phyloP scores from a whole-genome alignment of 64 coral and sea anemone species.

The Catalaphyllia jardinei region DNA sequence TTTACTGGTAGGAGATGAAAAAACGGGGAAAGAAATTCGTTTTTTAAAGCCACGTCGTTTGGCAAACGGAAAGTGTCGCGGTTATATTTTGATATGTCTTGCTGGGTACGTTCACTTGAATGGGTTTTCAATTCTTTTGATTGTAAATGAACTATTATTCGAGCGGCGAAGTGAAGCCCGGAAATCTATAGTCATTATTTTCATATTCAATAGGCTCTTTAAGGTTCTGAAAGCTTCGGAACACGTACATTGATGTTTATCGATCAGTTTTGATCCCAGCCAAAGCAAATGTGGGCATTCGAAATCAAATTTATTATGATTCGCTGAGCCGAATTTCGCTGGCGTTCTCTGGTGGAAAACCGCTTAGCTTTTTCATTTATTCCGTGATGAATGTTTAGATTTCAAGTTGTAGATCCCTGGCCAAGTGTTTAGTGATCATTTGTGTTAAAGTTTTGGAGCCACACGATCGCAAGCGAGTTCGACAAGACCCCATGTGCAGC shows the following conservation, averaged over 20 bases:
- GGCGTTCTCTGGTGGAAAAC: neutral
- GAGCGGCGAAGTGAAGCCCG: neutral
- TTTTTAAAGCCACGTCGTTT: neutral
- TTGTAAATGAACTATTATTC: neutral
- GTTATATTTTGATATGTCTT: neutral
- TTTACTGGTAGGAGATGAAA: neutral
- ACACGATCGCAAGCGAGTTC: neutral
- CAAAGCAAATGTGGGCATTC: neutral
- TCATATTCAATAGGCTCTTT: neutral
- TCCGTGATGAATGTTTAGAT: neutral
- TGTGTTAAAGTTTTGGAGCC: neutral
- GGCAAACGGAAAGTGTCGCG: neutral
- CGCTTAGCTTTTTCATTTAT: neutral
- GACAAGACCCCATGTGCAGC: neutral
- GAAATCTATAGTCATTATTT: conserved; percentile 29
- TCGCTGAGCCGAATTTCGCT: neutral
- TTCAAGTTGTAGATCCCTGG: neutral
- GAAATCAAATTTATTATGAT: neutral
- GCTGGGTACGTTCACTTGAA: neutral
- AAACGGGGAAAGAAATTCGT: neutral
- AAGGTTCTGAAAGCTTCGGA: neutral
- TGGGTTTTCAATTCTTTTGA: neutral
- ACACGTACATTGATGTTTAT: conserved; percentile 16
- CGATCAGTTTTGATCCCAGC: neutral
- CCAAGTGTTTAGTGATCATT: neutral